Evolutionary conservation across 2,797 vertebrate species (phyloP).

Genomic region (Dromococcyx pavoninus): DNA sequence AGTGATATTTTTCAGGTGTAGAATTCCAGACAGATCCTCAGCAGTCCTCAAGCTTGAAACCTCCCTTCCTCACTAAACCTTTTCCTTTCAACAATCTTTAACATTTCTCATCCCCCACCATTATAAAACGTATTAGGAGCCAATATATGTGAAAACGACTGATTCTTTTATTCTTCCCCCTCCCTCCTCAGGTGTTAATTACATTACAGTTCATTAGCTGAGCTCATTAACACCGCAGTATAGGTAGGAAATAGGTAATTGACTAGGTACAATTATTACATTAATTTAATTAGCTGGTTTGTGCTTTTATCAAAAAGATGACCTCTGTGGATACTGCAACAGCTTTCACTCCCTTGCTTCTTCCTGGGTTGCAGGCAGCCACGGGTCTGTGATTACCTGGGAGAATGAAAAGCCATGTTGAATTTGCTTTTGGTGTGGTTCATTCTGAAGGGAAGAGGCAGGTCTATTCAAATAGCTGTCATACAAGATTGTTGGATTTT

Average conservation of each 20-base stretch:
- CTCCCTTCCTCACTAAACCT: background rate
- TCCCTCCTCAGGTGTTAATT: constrained; percentile 54
- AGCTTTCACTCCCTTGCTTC: background rate
- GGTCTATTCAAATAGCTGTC: background rate
- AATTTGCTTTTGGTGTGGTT: background rate
- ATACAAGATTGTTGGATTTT: background rate
- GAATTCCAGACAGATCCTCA: background rate
- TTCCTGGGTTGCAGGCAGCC: background rate
- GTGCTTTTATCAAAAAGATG: constrained; percentile 63
- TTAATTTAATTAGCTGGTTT: constrained; percentile 67
- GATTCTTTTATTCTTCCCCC: constrained; percentile 15
- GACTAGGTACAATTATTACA: constrained; percentile 51
- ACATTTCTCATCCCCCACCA: background rate
- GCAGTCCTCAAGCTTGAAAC: background rate
- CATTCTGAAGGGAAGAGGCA: background rate
- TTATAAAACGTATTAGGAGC: background rate
- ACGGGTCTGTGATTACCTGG: background rate
- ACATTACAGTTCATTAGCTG: constrained; percentile 62
- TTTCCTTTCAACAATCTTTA: background rate
- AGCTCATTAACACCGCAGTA: constrained; percentile 53
- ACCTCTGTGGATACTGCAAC: constrained; percentile 47
- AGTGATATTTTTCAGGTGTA: background rate
- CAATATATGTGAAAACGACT: background rate
- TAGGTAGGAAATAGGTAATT: constrained; percentile 57
- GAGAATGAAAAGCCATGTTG: background rate